phyloP scores from a whole-genome alignment of 2,797 vertebrate genomes.

The Fistularia tabacaria region DNA sequence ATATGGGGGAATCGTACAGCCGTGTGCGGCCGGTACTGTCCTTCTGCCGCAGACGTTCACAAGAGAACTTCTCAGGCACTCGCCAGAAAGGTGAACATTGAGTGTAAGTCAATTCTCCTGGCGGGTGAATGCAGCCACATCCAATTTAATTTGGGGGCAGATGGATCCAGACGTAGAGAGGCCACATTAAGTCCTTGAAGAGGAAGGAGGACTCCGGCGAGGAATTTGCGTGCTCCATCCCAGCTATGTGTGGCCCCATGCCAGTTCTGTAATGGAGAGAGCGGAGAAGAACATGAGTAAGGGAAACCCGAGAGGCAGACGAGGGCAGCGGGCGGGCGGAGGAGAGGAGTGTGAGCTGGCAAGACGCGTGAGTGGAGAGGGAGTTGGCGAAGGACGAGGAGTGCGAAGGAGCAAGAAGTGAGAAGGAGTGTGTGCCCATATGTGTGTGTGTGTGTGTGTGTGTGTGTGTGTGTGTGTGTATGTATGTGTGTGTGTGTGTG shows the following conservation, averaged over 20 bases:
- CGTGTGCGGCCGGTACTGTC: no score
- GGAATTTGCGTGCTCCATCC: constrained; percentile 66
- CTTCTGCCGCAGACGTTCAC: no score
- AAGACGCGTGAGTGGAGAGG: constrained; percentile 11
- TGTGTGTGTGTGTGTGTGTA: constrained; percentile 8
- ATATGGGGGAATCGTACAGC: no score
- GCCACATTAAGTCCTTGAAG: constrained; percentile 46
- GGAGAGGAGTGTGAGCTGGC: constrained; percentile 42
- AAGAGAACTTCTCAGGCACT: no score
- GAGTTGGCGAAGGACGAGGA: constrained; percentile 16
- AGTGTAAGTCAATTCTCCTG: no score
- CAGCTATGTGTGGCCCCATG: constrained; percentile 53
- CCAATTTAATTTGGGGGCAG: constrained; percentile 12
- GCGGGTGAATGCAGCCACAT: no score
- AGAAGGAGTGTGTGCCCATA: constrained; percentile 10
- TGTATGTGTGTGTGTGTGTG: background rate
- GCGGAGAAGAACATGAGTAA: constrained; percentile 43
- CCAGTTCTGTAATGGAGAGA: constrained; percentile 59
- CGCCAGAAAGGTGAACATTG: no score
- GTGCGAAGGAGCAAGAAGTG: constrained; percentile 6
- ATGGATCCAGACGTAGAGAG: constrained; percentile 20
- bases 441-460: constrained; percentile 2
- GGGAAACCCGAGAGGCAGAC: constrained; percentile 43
- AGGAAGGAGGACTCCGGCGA: constrained; percentile 44
- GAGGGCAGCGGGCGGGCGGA: constrained; percentile 20